Conservation (phyloP, 2,113 vertebrate species). For the Salvelinus sp. region DNA sequence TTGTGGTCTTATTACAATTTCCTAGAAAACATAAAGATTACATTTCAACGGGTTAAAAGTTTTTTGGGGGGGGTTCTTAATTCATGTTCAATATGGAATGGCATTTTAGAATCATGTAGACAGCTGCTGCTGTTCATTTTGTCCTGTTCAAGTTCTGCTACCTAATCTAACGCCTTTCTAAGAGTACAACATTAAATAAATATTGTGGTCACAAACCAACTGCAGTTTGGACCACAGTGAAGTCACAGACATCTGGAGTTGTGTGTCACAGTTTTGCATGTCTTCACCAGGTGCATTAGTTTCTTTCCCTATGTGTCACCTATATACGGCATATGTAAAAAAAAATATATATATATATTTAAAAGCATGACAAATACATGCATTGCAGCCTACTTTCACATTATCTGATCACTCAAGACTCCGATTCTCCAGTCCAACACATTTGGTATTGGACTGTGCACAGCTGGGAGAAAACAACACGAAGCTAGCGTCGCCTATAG, state of each 20-base stretch:
- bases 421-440: neutral
- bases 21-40: neutral
- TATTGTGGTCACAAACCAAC: neutral
- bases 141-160: neutral
- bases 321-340: neutral
- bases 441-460: neutral
- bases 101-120: neutral
- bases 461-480: neutral
- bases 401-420: neutral
- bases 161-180: neutral
- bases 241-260: neutral
- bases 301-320: neutral
- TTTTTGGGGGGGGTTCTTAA: neutral
- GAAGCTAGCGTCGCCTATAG: slow-evolving; percentile 14
- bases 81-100: neutral
- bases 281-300: neutral
- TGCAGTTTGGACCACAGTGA: neutral
- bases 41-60: neutral
- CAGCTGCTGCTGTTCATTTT: neutral
- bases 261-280: neutral
- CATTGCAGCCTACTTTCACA: neutral
- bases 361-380: neutral
- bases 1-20: too few species aligned
- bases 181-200: neutral
- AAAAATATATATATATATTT: too few species aligned